Base-by-base conservation (phyloP, 2,113 vertebrate genomes). In the Syngnathus typhle region DNA sequence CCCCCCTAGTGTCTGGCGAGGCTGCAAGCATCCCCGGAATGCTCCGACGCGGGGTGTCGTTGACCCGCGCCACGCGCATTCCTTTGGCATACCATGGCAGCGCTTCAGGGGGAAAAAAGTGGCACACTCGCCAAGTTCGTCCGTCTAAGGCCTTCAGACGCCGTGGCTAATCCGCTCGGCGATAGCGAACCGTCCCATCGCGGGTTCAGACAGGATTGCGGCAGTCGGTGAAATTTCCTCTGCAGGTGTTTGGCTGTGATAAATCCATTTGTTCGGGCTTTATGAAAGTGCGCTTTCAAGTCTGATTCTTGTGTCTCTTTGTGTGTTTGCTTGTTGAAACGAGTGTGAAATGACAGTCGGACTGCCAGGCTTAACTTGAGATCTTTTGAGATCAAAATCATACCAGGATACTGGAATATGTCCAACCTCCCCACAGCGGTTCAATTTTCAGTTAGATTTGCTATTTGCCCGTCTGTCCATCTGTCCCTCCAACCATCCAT, bases 21-120 rank as follows among this genome's bases (percentile, higher is more conserved):
- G 68, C 68, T 79, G 71, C 80, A 89, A 80, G 86, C 86, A 92
- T 91, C 73, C 78, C 52, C 88, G 75, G 88, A 91, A 92, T 92
- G 88, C 86, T 32, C 78, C 23, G 76, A 74, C 63, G 75, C 69
- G 80, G 88, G 79, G 65, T 77, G 81, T 71, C 84, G 73, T 77
- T 39, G 36, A 70, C 70, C 69, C 60, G 74, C 71, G 80, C 74
- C 47, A 46, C 12, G 16, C 83, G 75, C 89, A 91, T 91, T 89
- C 89, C 90, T 83, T 78, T 64, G 49, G 75, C 69, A 67, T 75
- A 80, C 78, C 79, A 80, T 68, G 80, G 76, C 81, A 65, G 74
- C 78, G 75, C 81, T 88, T 79, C 75, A 60, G 78, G 74, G 75
- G 79, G 72, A 80, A 71, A 71, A 61, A 75, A 78, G 80, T 82